Conservation (phyloP, 2,113 vertebrate genomes). For the Tragulus kanchil region DNA sequence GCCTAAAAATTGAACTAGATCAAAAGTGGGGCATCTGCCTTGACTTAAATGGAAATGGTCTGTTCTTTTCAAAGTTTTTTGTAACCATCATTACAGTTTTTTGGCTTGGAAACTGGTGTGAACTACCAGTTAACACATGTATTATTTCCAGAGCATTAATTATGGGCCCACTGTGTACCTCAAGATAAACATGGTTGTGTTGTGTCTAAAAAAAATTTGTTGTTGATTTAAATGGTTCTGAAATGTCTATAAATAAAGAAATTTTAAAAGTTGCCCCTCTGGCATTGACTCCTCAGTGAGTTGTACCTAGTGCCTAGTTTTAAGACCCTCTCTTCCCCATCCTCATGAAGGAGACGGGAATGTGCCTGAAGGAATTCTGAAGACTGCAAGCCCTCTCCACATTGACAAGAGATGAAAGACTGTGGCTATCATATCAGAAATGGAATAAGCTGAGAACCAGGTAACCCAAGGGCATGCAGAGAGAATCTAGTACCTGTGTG, state of each 20-base stretch:
- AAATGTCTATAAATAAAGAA: slow-evolving; percentile 83
- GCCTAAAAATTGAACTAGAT: slow-evolving; percentile 47
- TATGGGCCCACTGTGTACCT: slow-evolving; percentile 78
- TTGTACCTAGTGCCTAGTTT: neutral
- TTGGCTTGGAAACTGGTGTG: slow-evolving; percentile 54
- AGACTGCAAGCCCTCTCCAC: neutral
- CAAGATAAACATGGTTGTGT: slow-evolving; percentile 77
- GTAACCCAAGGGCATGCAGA: neutral
- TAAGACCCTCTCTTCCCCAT: neutral
- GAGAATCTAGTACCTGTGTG: neutral
- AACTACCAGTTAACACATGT: slow-evolving; percentile 1
- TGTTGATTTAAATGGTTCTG: slow-evolving; percentile 73
- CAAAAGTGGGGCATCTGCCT: slow-evolving; percentile 31
- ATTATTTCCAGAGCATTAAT: slow-evolving; percentile 51
- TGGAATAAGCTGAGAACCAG: neutral
- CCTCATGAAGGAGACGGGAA: neutral
- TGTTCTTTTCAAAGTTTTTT: slow-evolving; percentile 64
- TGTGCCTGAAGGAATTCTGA: neutral
- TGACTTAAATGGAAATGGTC: slow-evolving; percentile 40
- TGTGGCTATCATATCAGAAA: neutral
- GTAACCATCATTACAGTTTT: slow-evolving; percentile 37
- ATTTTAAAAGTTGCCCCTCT: slow-evolving; percentile 58
- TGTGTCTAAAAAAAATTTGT: slow-evolving; percentile 65
- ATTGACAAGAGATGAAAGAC: neutral
- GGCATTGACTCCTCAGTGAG: slow-evolving; percentile 4